phyloP scores from a whole-genome alignment of 2,888 invertebrate genomes.

The Hydroisotoma schaefferi region DNA sequence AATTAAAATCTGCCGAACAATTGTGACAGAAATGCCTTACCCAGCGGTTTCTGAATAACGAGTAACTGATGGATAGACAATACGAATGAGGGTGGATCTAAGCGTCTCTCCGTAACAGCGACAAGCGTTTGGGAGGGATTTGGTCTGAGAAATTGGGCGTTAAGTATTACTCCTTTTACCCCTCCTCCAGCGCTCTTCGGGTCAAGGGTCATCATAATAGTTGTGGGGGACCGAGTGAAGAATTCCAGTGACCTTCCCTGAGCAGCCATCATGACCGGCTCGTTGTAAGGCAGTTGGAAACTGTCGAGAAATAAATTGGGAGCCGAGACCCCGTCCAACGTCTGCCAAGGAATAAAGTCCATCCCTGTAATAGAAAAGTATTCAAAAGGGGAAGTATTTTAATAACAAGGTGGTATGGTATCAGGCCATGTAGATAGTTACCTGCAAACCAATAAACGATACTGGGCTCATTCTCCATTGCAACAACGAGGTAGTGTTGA shows the following conservation, averaged over 20 bases:
- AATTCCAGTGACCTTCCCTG: slow-evolving; percentile 12
- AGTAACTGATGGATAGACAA: too few species aligned
- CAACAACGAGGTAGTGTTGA: slow-evolving; percentile 40
- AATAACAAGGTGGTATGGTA: too few species aligned
- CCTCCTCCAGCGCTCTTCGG: slow-evolving; percentile 9
- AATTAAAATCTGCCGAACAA: too few species aligned
- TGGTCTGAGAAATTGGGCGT: slow-evolving; percentile 16
- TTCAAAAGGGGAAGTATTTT: too few species aligned
- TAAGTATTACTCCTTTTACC: background rate
- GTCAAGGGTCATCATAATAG: slow-evolving; percentile 15
- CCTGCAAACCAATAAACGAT: slow-evolving; percentile 45
- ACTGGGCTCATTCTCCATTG: slow-evolving; percentile 33
- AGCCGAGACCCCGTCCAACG: slow-evolving; percentile 34
- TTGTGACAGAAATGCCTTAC: too few species aligned
- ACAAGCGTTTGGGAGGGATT: background rate
- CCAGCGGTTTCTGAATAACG: too few species aligned
- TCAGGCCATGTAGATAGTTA: slow-evolving; percentile 2
- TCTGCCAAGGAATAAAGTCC: slow-evolving; percentile 42
- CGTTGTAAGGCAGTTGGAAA: slow-evolving; percentile 26
- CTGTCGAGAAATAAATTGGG: slow-evolving; percentile 23
- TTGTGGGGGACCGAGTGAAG: slow-evolving; percentile 22
- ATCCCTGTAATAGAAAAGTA: too few species aligned
- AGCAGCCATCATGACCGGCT: slow-evolving; percentile 28
- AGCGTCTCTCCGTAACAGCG: too few species aligned
- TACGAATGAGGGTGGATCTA: too few species aligned